Base-by-base conservation (phyloP, 2,113 vertebrate species). In the Nycticorax nycticorax region DNA sequence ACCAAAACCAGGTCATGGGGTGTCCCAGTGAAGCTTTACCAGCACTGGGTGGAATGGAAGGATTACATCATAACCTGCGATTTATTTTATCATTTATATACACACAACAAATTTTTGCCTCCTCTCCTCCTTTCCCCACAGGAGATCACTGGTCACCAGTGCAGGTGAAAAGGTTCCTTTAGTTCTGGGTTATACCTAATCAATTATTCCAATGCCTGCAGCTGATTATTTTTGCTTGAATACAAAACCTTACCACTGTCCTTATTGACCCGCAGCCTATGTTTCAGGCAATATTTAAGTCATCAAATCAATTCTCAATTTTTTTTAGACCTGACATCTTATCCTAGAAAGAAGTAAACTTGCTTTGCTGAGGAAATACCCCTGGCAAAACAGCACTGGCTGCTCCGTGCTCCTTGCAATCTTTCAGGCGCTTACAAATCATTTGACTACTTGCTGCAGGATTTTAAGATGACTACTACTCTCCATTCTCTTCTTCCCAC, bases 371-470 rank as follows among this genome's bases (percentile, higher is more conserved):
- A 28, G 86, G 30, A 16, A 74, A 35, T 1, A 4, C 62, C 64
- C 4, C 19, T 8, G 37, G 56, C 37, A 73, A 21, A 53, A 52
- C 67, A 84, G 88, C 45, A 6, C 2, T 3, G 24, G 48, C 53
- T n/a, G 8, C 4, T 39, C 33, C 1, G 0, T 8, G 6, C 28
- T 52, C 39, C 30, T 69, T 15, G 12, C 0, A 3, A 60, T 22
- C 13, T 10, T 14, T 7, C 68, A 48, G 56, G 30, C 32, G 47
- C 28, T 77, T 7, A 13, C 14, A 35, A 33, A 23, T 12, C 89
- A 23, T 4, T 3, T 14, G 28, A 35, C 62, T 24, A 9, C 43
- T 7, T 4, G 12, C 67, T 67, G 52, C 48, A 41, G 67, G 57
- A 50, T 43, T 82, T 60, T 26, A 3, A 63, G 62, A 33, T 22